Percentiles rank a stretch among this genome's conserved stretches.
Evolutionary conservation across 1,140 invertebrate genomes (phyloP).

Genomic region (Manduca sexta): DNA sequence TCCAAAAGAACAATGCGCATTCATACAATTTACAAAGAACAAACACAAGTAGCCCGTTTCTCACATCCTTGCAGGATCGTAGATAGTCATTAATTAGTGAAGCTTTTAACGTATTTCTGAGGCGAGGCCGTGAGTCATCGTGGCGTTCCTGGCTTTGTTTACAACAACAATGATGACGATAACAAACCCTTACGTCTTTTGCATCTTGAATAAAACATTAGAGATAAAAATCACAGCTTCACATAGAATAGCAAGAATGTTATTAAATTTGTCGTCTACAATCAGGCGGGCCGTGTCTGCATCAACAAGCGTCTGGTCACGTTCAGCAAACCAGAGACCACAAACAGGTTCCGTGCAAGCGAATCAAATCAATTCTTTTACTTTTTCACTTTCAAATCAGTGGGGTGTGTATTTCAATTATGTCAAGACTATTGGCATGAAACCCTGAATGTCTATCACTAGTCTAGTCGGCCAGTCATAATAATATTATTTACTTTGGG

Average conservation of each 20-base stretch:
- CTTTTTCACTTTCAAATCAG: slow-evolving; percentile 52
- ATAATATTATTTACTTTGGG: slow-evolving; percentile 14
- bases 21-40: no score
- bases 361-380: slow-evolving; percentile 47
- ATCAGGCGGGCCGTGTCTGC: slow-evolving; percentile 41
- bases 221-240: background rate
- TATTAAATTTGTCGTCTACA: slow-evolving; percentile 27
- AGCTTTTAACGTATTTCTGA: slow-evolving; percentile 3
- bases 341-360: slow-evolving; percentile 53
- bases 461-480: slow-evolving; percentile 25
- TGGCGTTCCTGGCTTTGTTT: slow-evolving; percentile 26
- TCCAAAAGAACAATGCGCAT: background rate
- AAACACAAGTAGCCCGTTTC: no score
- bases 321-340: slow-evolving; percentile 61
- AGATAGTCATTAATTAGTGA: slow-evolving; percentile 11
- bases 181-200: slow-evolving; percentile 7
- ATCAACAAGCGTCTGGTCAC: slow-evolving; percentile 61
- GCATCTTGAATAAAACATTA: background rate
- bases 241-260: slow-evolving; percentile 20
- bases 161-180: slow-evolving; percentile 32
- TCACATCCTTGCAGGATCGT: background rate
- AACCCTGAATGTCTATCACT: slow-evolving; percentile 26
- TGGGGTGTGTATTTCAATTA: slow-evolving; percentile 48
- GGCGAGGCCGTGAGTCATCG: slow-evolving; percentile 13
- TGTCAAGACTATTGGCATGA: slow-evolving; percentile 14